Percentiles rank a stretch among this genome's conserved stretches.
phyloP scores from a whole-genome alignment of 2,888 invertebrate genomes.

The Cryptocephalus primarius region DNA sequence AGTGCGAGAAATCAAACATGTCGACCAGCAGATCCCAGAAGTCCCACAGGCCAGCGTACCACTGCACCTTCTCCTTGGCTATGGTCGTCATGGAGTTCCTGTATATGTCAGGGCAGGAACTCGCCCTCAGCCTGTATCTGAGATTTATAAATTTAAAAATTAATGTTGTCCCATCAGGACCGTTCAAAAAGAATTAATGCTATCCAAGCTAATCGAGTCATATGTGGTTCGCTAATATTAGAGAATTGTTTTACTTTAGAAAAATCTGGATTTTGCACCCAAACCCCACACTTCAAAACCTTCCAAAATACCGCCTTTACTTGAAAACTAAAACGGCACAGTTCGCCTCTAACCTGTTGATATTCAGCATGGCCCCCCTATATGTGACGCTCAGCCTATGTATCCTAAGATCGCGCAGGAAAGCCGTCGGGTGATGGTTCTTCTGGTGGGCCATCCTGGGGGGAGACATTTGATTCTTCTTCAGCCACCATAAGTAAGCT shows the following conservation, averaged over 20 bases:
- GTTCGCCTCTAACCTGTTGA: slow-evolving; percentile 42
- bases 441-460: slow-evolving; percentile 33
- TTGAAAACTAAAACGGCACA: too few species aligned
- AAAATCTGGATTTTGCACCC: too few species aligned
- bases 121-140: slow-evolving; percentile 62
- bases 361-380: slow-evolving; percentile 76
- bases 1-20: slow-evolving; percentile 73
- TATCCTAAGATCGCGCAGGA: slow-evolving; percentile 60
- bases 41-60: slow-evolving; percentile 66
- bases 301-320: too few species aligned
- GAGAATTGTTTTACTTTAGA: too few species aligned
- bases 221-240: too few species aligned
- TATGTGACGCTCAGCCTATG: slow-evolving; percentile 71
- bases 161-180: too few species aligned
- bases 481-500: slow-evolving; percentile 46
- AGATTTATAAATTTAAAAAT: too few species aligned
- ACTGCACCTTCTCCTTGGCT: slow-evolving; percentile 66
- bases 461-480: slow-evolving; percentile 37
- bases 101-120: slow-evolving; percentile 85
- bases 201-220: too few species aligned
- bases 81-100: slow-evolving; percentile 77
- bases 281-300: too few species aligned
- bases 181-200: too few species aligned
- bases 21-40: slow-evolving; percentile 66
- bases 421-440: slow-evolving; percentile 42